Evolutionary conservation across 2,888 invertebrate genomes (phyloP), one percentile per base, ranked within the genome.

Genomic region (Sphinx pinastri): DNA sequence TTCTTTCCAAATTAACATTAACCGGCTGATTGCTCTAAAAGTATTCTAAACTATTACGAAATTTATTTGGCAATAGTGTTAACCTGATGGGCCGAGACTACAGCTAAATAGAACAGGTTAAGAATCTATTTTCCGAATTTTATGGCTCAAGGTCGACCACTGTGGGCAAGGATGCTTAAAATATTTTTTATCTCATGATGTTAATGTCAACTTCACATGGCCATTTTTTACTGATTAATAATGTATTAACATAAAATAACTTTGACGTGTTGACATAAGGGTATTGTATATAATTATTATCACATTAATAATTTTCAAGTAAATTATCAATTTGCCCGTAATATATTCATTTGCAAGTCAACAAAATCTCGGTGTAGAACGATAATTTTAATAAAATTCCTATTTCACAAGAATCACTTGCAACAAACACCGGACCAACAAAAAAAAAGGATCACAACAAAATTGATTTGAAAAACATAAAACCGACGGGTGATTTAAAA

Each of bases 401-500:
- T 45, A n/a, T n/a, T 10, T 14, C 8, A 16, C 60, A 60, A 47
- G 16, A 63, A 63, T 49, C 63, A 63, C 49, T 63, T 47, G 60
- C 45, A 60, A n/a, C 59, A 58, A 58, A 10, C n/a, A 45, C 12
- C 45, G n/a, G n/a, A 58, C 59, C 16, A 38, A 60, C 45, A 60
- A 60, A 60, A 60, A 60, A 55, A 19, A 60, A 60, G 16, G 16
- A 60, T 16, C 63, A 49, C 49, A 49, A 63, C 57, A 76, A 74
- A 76, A 75, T 63, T 75, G 73, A 74, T 77, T 74, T 72, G 70
- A 69, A 74, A 49, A 68, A 55, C 69, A 70, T 63, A 63, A 74
- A 73, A 77, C 69, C 70, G 71, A 75, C 75, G 74, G 59, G 71
- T 76, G 71, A 70, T 72, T 75, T 73, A 73, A 77, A 71, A 78